These are phyloP conservation scores for Bradysia coprophila DNA, from an alignment of 1,140 invertebrate species.

Conservation along the genomic window DNA sequence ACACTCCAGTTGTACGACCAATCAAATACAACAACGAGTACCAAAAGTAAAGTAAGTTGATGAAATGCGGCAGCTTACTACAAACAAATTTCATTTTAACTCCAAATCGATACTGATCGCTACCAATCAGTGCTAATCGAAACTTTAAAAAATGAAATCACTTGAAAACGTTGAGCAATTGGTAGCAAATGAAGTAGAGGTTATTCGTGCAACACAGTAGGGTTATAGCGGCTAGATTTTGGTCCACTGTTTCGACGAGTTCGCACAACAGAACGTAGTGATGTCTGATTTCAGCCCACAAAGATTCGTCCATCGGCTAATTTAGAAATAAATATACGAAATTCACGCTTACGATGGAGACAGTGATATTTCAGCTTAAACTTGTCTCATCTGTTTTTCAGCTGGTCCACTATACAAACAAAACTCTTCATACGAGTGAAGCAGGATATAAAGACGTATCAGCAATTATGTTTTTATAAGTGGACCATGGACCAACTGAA, in stretches of 20 bases:
- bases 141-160: constrained; percentile 2
- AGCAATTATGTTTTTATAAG: too few species aligned
- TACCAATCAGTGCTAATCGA: too few species aligned
- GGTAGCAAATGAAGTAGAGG: not conserved
- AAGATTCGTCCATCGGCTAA: not conserved
- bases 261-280: not conserved
- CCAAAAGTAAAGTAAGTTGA: constrained; percentile 36
- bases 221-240: not conserved
- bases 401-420: too few species aligned
- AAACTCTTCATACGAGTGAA: not conserved
- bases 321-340: not conserved
- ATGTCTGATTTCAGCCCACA: not conserved
- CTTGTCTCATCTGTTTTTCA: too few species aligned
- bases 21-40: constrained; percentile 39
- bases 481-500: too few species aligned
- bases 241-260: not conserved
- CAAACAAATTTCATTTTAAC: too few species aligned
- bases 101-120: too few species aligned
- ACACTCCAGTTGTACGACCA: constrained; percentile 31
- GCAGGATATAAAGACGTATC: too few species aligned
- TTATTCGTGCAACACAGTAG: not conserved
- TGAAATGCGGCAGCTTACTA: constrained; percentile 19
- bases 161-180: not conserved
- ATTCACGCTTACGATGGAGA: too few species aligned
- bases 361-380: too few species aligned